Base-by-base conservation (phyloP, 2,797 vertebrate species). In the Huso huso region DNA sequence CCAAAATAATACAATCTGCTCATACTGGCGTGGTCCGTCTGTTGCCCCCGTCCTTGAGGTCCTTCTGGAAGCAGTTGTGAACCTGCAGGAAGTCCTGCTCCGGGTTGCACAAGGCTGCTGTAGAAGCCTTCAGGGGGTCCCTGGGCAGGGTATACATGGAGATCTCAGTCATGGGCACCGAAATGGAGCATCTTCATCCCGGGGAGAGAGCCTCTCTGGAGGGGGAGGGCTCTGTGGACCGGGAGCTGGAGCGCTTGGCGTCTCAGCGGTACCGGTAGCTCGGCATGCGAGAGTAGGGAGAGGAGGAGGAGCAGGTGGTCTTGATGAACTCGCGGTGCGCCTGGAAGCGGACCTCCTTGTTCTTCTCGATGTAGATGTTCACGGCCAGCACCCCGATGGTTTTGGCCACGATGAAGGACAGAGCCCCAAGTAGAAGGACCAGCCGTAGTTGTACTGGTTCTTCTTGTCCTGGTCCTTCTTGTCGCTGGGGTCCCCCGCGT, bases 391-490 rank as follows among this genome's bases (percentile, higher is more conserved):
- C 95, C 0, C 94, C 96, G 67, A 98, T 89, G 2, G 94, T 93
- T 81, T 98, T 95, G 0, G 95, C 95, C 79, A 99, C 93, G 0
- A 99, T 96, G 67, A 99, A 99, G 48, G 96, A 98, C 76, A 98
- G 86, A 11, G 95, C 96, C 50, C 95, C 95, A 95, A 98, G 80
- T 98, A 99, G 72, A 99, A 99, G 8, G 95, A 98, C 96, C 95
- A 98, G 1, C 96, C 95, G 0, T 98, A 98, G 86, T 88, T 93
- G 86, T 98, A 97, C 4, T 93, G 89, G 84, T 84, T 94, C 78
- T 97, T 99, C 78, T 95, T 97, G 86, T 97, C 94, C 69, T 96
- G 95, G 0, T 94, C 94, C 53, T 95, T 90, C 76, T 97, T 97
- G 85, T 97, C 95, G 2, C 94, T 92, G 7, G 95, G 95, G 76